Evolutionary conservation across 2,888 invertebrate genomes (phyloP), one percentile per base, ranked within the genome.

Genomic region (Lumbricus terrestris): DNA sequence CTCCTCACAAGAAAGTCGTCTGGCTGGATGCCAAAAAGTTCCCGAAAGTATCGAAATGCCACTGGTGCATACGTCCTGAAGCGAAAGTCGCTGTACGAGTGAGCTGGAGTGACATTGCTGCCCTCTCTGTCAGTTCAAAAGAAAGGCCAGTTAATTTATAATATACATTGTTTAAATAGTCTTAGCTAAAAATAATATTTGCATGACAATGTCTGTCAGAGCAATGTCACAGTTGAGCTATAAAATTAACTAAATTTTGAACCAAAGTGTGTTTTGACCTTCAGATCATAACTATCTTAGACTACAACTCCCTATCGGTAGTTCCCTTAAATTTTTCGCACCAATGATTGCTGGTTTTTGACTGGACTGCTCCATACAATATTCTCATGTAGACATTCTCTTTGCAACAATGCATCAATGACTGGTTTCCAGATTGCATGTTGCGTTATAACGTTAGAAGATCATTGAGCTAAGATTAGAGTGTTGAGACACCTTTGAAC

Each of bases 41-140:
- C 99, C 93, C 99, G 96, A 96, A 99, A 99, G 96, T 99, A 99
- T 94, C 99, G 97, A 96, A 99, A 99, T 95, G 99, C 99, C 94
- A 99, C 98, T 34, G 99, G 99, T 93, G 99, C 99, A 96, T 99
- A 99, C 92, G 99, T 98, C 95, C 99, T 99, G 96, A 99, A 99
- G 95, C 98, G 97, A 96, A 99, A 99, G 96, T 96, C 96, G 92
- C 98, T 98, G 96, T 97, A 99, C 95, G 98, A 98, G 95, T 99
- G 99, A 90, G 99, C 99, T 34, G 99, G 99, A 40, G 99, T 99
- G 95, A 98, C 97, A 95, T 98, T 93, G 91, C 94, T 94, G 33
- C 95, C 95, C 92, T 94, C 94, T 90, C 95, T 95, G 93, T 37
- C 85, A 69, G n/a, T 69, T 69, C 69, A 69, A 11, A 37, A 88